phyloP scores from a whole-genome alignment of 2,113 vertebrate species.

The Butorides virescens region DNA sequence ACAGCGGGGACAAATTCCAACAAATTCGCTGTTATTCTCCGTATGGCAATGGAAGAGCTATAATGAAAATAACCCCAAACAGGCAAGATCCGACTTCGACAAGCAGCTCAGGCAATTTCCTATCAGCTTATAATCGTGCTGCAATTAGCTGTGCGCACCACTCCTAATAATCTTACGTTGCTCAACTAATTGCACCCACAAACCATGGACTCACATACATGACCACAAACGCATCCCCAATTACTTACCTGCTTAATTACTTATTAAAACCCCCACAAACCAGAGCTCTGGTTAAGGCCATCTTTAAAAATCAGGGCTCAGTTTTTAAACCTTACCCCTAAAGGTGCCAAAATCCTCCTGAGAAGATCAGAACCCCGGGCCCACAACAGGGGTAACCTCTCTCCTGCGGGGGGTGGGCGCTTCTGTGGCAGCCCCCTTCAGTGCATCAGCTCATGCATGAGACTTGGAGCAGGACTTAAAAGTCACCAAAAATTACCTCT shows the following conservation, averaged over 20 bases:
- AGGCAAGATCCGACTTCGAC: neutral
- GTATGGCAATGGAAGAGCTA: neutral
- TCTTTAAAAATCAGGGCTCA: neutral
- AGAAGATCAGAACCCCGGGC: neutral
- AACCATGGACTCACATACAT: neutral
- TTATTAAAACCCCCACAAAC: neutral
- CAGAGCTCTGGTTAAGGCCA: neutral
- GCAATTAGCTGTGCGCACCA: neutral
- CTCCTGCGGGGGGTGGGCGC: neutral
- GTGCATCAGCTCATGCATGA: fast-evolving
- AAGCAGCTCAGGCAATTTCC: neutral
- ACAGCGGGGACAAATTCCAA: neutral
- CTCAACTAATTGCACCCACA: neutral
- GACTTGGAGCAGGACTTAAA: neutral
- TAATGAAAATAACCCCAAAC: neutral
- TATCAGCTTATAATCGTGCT: neutral
- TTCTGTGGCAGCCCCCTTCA: neutral
- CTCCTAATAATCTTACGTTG: neutral
- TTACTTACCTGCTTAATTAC: neutral
- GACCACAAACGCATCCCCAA: neutral
- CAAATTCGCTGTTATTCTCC: neutral
- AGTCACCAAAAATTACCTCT: neutral
- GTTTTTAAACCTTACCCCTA: neutral
- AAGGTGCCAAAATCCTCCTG: neutral
- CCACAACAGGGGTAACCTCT: neutral